A percentile compares a stretch with the other conserved stretches of the same genome.
phyloP scores from a whole-genome alignment of 2,113 vertebrate genomes.

The Leptobrachium ailaonicum region DNA sequence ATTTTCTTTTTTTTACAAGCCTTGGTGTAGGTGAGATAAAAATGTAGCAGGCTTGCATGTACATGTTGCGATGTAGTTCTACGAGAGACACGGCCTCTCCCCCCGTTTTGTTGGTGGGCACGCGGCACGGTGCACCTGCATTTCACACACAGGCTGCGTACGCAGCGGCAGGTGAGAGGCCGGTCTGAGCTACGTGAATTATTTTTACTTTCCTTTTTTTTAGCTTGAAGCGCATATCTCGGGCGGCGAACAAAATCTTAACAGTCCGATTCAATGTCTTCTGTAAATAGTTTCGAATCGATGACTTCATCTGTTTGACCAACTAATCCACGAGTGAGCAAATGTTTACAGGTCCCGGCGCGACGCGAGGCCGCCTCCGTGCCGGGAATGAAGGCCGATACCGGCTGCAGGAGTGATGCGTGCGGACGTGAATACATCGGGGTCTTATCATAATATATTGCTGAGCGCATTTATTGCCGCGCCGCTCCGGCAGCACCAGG shows the following conservation, averaged over 20 bases:
- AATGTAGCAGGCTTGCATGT: not conserved
- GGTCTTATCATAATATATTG: not conserved
- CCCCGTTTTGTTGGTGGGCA: not conserved
- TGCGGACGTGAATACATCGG: not conserved
- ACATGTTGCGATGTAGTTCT: not conserved
- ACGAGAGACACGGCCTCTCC: not conserved
- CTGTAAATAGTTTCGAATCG: conserved; percentile 16
- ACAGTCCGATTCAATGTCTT: not conserved
- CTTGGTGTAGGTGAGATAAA: not conserved
- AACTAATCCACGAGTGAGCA: conserved; percentile 38
- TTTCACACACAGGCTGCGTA: not conserved
- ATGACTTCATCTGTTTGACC: conserved; percentile 45
- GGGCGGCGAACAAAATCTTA: conserved; percentile 4
- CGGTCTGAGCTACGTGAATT: no score
- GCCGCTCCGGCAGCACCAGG: not conserved
- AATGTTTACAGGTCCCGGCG: conserved; percentile 37
- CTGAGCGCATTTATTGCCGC: not conserved
- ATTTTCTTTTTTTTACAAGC: no score
- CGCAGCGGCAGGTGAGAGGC: not conserved
- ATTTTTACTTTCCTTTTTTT: not conserved
- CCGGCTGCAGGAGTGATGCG: not conserved
- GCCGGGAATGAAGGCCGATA: not conserved
- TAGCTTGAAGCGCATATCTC: not conserved
- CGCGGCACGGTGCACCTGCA: not conserved
- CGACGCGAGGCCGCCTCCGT: not conserved